Evolutionary conservation across 2,888 invertebrate genomes (phyloP), one percentile per base, ranked within the genome.

Genomic region (Aphidoletes aphidimyza): DNA sequence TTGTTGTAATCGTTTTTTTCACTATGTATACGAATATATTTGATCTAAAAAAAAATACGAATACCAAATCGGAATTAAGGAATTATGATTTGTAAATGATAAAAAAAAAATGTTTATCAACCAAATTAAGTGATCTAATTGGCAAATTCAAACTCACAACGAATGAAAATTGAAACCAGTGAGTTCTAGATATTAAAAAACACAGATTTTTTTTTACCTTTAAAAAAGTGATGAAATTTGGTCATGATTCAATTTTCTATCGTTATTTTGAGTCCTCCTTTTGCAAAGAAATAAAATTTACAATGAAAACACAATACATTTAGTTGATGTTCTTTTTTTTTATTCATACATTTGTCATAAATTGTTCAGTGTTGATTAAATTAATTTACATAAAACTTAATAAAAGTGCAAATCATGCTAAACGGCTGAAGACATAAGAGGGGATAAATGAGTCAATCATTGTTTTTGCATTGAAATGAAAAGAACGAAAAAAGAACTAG

Each of bases 291-390:
- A 19, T 47, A 47, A 47, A 19, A 47, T 17, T n/a, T n/a, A 17
- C 47, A 47, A 47, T 47, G 47, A 69, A 69, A 69, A 69, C 11
- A 69, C 34, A 69, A 69, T 30, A 69, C 30, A 30, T 69, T 69
- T 11, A 30, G 69, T 69, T 69, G 34, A 69, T 19, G 1, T 11
- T 2, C 17, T 30, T 69, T 69, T 69, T 69, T 30, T 69, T 69
- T 2, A 69, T 30, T 30, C 30, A 14, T 30, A 30, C 17, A 0
- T 69, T 30, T 30, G 1, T 54, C 22, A 8, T 39, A 39, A 39
- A 8, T 22, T 22, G n/a, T 54, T 3, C 22, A 54, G 22, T 54
- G 9, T 22, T 54, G 54, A 22, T 5, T 3, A 3, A 69, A 69
- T 11, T 69, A 30, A 69, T n/a, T 22, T 54, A 26, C 0, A 54